phyloP scores from a whole-genome alignment of 2,888 invertebrate genomes.

The Uloborus plumipes region DNA sequence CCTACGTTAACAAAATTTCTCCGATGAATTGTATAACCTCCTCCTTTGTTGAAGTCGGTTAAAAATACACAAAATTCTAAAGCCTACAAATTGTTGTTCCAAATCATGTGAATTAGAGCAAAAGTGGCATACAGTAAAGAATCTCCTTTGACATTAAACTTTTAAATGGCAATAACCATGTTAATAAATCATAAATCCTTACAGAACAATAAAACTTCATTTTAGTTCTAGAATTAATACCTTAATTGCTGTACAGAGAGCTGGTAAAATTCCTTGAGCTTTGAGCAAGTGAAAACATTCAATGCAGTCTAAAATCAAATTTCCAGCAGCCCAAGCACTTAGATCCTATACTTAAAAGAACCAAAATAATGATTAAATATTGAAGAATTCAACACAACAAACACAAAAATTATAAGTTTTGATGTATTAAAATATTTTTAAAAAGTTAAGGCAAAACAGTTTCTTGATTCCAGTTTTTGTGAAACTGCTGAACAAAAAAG shows the following conservation, averaged over 20 bases:
- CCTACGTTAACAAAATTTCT: too few relatives aligned
- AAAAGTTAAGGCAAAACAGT: not conserved
- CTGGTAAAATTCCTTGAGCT: conserved; percentile 42
- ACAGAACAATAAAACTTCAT: not conserved
- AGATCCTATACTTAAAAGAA: conserved; percentile 31
- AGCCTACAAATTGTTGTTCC: too few relatives aligned
- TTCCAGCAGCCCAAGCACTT: conserved; percentile 52
- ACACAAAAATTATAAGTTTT: not conserved
- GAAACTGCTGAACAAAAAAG: too few relatives aligned
- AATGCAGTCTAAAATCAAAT: conserved; percentile 42
- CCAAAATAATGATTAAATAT: conserved; percentile 4
- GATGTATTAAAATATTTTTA: not conserved
- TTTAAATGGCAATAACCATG: too few relatives aligned
- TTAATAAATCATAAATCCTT: not conserved
- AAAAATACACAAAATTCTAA: too few relatives aligned
- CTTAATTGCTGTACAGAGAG: conserved; percentile 11
- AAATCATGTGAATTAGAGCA: too few relatives aligned
- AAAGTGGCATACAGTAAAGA: too few relatives aligned
- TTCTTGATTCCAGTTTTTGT: too few relatives aligned
- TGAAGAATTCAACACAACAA: not conserved
- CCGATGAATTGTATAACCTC: too few relatives aligned
- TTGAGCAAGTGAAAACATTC: conserved; percentile 41
- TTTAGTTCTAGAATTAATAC: conserved; percentile 7
- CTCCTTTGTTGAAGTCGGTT: too few relatives aligned
- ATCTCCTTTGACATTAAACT: not conserved